Conservation (phyloP, 1,140 invertebrate species). For the Globodera ellingtonae region DNA sequence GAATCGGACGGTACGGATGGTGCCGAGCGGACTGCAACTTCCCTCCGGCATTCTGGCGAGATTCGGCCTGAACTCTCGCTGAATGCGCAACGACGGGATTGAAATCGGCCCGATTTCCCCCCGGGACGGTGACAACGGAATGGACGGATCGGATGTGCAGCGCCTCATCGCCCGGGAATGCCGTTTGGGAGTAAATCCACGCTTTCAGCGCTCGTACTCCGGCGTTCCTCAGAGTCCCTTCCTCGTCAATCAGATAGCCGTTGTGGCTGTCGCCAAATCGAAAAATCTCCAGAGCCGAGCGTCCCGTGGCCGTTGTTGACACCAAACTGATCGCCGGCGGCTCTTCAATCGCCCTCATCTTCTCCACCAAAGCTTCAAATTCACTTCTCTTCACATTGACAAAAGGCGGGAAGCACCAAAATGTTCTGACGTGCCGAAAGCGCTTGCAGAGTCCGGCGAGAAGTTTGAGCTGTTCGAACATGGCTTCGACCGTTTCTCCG, state of each 20-base stretch:
- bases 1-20: no score
- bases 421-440: background rate
- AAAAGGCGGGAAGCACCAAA: background rate
- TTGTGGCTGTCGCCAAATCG: background rate
- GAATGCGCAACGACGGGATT: no score
- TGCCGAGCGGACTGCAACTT: no score
- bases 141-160: background rate
- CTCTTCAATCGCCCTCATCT: background rate
- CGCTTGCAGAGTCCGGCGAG: background rate
- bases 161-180: background rate
- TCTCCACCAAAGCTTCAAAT: background rate
- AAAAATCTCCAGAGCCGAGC: background rate
- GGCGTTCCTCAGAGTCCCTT: background rate
- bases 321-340: background rate
- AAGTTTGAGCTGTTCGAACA: background rate
- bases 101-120: background rate
- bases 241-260: background rate
- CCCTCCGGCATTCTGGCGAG: no score
- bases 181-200: background rate
- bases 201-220: background rate
- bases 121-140: background rate
- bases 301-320: background rate
- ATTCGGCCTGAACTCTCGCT: no score
- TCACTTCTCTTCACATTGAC: background rate
- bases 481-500: no score